A percentile compares a stretch with the other conserved stretches of the same genome.
Evolutionary conservation across 2,888 invertebrate species (phyloP).

Genomic region (Polymixis lichenea): DNA sequence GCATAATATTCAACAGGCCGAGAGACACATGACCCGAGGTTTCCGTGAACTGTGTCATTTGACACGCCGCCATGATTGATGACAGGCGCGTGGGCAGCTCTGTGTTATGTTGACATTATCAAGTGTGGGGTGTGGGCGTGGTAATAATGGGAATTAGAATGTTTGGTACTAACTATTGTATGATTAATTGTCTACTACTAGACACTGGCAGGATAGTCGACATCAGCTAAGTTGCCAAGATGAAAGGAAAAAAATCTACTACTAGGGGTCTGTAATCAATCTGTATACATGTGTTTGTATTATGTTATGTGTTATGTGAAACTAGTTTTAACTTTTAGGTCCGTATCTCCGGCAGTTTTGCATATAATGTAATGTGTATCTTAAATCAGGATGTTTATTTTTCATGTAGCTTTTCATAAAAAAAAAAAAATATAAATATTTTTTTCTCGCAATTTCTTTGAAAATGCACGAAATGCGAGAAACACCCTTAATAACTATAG

Average conservation of each 20-base stretch:
- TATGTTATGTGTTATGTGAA: neutral
- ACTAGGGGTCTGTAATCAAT: neutral
- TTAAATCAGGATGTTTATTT: no score
- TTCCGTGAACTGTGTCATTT: conserved; percentile 43
- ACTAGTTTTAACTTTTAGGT: no score
- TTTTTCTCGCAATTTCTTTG: no score
- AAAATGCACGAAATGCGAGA: no score
- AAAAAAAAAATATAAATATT: no score
- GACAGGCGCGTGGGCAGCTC: conserved; percentile 27
- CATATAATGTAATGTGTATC: no score
- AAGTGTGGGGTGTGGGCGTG: conserved; percentile 19
- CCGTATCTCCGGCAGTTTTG: no score
- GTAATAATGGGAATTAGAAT: conserved; percentile 1
- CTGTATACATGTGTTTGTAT: no score
- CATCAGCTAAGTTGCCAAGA: no score
- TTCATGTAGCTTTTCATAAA: no score
- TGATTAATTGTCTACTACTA: no score
- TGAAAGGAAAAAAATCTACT: neutral
- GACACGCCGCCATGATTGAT: conserved; percentile 43
- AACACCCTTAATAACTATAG: neutral
- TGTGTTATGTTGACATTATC: conserved; percentile 17
- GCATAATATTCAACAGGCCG: conserved; percentile 7
- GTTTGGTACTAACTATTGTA: neutral
- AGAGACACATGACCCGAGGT: conserved; percentile 7
- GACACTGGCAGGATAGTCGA: no score